Percentiles rank a stretch among this genome's conserved stretches.
phyloP scores from a whole-genome alignment of 2,888 invertebrate genomes.

The Eupithecia exiguata region DNA sequence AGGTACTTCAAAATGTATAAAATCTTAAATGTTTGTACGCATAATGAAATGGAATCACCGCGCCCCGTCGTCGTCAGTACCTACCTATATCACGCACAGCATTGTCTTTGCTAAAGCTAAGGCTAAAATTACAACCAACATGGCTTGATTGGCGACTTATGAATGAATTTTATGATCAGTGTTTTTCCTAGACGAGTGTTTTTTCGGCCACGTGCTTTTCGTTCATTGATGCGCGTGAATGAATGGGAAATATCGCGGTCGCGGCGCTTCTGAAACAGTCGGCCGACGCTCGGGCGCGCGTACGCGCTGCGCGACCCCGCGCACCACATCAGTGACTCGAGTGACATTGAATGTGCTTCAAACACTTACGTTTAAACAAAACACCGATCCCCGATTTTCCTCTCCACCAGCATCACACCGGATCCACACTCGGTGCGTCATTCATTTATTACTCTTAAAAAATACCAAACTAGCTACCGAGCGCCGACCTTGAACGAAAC shows the following conservation, averaged over 20 bases:
- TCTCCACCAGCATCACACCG: constrained; percentile 55
- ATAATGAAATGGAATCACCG: too few relatives aligned
- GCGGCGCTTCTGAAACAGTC: constrained; percentile 66
- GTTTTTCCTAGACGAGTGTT: constrained; percentile 56
- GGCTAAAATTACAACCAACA: not conserved
- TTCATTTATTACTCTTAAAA: constrained; percentile 61
- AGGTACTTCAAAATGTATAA: too few relatives aligned
- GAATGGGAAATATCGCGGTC: constrained; percentile 62
- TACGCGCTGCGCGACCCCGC: constrained; percentile 67
- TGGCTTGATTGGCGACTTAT: not conserved
- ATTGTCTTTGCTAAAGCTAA: not conserved
- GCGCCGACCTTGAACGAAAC: constrained; percentile 66
- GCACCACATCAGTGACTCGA: constrained; percentile 49
- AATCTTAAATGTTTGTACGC: too few relatives aligned
- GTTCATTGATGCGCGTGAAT: constrained; percentile 77
- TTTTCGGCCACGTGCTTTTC: constrained; percentile 73
- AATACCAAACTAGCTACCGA: constrained; percentile 47
- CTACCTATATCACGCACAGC: too few relatives aligned
- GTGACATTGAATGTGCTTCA: constrained; percentile 40
- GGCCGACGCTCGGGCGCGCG: constrained; percentile 72
- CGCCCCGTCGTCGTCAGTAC: not conserved
- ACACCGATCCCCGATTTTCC: constrained; percentile 51
- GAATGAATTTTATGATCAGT: constrained; percentile 18
- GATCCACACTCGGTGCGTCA: constrained; percentile 71
- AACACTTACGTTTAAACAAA: constrained; percentile 44